Base-by-base conservation (phyloP, 2,888 invertebrate species). In the Drosophila robusta region DNA sequence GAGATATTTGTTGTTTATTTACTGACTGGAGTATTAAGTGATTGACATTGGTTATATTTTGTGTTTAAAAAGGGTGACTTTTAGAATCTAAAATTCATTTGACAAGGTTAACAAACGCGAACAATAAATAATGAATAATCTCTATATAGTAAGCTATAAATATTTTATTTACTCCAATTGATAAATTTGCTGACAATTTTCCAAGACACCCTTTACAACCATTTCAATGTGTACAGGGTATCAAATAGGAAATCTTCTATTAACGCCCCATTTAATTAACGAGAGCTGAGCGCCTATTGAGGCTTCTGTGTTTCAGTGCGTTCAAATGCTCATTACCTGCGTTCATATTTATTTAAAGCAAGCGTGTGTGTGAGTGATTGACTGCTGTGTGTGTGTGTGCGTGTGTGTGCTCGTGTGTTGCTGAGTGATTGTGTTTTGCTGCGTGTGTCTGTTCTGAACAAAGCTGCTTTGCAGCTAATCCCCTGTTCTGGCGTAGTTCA, bases 251-350 rank as follows among this genome's bases (percentile, higher is more conserved):
- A 57, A 47, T 50, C 54, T 60, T 49, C 64, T 60, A 60, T 77
- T 72, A 76, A 75, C 65, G 78, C 76, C 70, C 69, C 80, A 85
- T 86, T 86, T 80, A 85, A 86, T 85, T 78, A 87, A 80, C 69
- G 62, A 68, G 74, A 54, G 65, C 74, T 64, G 38, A 14, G 45
- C 50, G 68, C 46, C 18, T 41, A 52, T 54, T 68, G 24, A 56
- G 65, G 60, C 51, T 70, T 55, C 26, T 44, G 38, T 18, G 52
- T 11, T 45, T 62, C 41, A n/a, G 34, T 64, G 56, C 58, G 44
- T 52, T 64, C 49, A 58, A 63, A 65, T 75, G 61, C 61, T 71
- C 75, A 79, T 80, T 83, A 70, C 69, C 70, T 45, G 46, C 5
- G 41, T 36, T 66, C 44, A 66, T 75, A 74, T 78, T 78, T 76